A percentile compares a stretch with the other conserved stretches of the same genome.
phyloP scores from a whole-genome alignment of 2,113 vertebrate species.

The Tragelaphus scriptus region DNA sequence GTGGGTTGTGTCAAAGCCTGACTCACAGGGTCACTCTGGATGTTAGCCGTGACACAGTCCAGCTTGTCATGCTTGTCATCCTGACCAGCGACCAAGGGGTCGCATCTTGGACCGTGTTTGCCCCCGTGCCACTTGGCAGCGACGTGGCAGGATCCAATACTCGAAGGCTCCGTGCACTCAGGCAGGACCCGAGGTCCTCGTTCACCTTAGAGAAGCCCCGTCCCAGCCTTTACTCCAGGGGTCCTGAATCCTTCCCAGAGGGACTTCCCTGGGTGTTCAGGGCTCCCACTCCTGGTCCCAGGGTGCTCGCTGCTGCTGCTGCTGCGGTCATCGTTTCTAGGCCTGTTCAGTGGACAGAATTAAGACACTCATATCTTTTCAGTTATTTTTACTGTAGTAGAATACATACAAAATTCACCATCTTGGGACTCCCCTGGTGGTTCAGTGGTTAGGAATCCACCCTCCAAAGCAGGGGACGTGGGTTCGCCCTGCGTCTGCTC shows the following conservation, averaged over 20 bases:
- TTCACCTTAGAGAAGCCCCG: fast-evolving
- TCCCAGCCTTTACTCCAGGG: neutral
- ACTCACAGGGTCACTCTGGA: fast-evolving
- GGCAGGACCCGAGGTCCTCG: no score
- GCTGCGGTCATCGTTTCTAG: neutral
- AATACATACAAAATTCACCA: fast-evolving
- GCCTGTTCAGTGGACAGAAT: neutral
- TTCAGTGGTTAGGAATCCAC: neutral
- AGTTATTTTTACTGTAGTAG: neutral
- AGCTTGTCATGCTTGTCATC: fast-evolving
- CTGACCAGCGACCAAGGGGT: fast-evolving
- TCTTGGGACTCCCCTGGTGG: neutral
- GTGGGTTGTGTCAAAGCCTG: fast-evolving
- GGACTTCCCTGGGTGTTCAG: fast-evolving
- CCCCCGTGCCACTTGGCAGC: fast-evolving
- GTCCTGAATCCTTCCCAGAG: neutral
- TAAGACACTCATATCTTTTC: neutral
- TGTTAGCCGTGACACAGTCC: fast-evolving
- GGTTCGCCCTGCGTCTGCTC: neutral
- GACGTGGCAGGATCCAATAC: fast-evolving
- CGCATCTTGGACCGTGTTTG: fast-evolving
- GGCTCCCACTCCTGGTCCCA: neutral
- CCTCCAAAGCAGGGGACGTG: neutral
- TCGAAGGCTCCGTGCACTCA: fast-evolving
- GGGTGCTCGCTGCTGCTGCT: fast-evolving